phyloP scores from a whole-genome alignment of 37 sponge, comb jelly and placozoan genomes.

The Lycopodina hypogea region DNA sequence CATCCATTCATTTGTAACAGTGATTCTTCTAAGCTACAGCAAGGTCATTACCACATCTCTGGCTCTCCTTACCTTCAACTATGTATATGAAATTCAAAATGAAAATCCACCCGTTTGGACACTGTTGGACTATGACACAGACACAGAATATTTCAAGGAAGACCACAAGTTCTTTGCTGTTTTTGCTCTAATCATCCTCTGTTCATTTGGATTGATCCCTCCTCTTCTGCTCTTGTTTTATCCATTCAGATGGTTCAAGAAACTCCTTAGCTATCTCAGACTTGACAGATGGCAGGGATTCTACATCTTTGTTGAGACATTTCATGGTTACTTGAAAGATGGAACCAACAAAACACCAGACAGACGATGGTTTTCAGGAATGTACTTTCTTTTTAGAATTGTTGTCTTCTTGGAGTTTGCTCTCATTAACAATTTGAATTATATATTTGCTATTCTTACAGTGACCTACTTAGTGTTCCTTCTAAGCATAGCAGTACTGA shows the following conservation, averaged over 20 bases:
- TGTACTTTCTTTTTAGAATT: slow-evolving; percentile 45
- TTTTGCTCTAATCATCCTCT: slow-evolving; percentile 16
- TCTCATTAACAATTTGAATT: background rate
- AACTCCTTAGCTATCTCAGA: background rate
- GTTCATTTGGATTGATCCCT: slow-evolving; percentile 22
- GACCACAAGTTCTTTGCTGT: slow-evolving; percentile 18
- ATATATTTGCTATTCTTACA: background rate
- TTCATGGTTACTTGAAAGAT: slow-evolving; percentile 51
- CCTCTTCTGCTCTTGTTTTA: slow-evolving; percentile 41
- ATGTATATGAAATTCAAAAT: background rate
- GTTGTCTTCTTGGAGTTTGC: slow-evolving; percentile 6
- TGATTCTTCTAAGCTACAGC: slow-evolving; percentile 41
- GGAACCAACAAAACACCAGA: slow-evolving; percentile 29
- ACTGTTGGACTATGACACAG: slow-evolving; percentile 27
- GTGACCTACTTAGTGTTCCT: background rate
- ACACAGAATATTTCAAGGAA: background rate
- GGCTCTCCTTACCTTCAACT: slow-evolving; percentile 3
- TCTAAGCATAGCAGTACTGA: background rate
- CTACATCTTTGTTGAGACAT: slow-evolving; percentile 38
- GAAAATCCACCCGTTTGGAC: background rate
- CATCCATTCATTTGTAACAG: slow-evolving; percentile 53
- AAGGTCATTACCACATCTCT: slow-evolving; percentile 31
- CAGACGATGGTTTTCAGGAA: slow-evolving; percentile 33
- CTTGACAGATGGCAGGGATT: slow-evolving; percentile 11
- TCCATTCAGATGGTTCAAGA: slow-evolving; percentile 27